Evolutionary conservation across 2,888 invertebrate species (phyloP).

Genomic region (Xanthorhoe spadicearia): DNA sequence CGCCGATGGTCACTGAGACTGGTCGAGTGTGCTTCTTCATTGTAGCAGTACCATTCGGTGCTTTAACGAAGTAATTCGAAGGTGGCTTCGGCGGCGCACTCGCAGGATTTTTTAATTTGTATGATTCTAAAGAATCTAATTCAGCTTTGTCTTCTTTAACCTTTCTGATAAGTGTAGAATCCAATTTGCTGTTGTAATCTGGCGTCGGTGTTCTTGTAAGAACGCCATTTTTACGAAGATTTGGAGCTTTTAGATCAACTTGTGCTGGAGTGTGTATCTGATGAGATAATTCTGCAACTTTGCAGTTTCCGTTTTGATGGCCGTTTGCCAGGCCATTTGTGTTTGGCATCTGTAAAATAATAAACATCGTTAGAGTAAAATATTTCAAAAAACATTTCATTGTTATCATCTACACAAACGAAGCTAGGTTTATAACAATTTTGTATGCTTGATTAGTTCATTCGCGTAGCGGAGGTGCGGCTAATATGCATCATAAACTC

Average conservation of each 20-base stretch:
- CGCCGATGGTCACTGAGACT: constrained; percentile 89
- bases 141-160: constrained; percentile 86
- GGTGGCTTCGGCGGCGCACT: constrained; percentile 87
- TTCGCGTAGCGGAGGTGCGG: constrained; percentile 22
- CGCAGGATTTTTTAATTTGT: constrained; percentile 87
- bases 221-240: constrained; percentile 67
- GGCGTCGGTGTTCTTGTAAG: constrained; percentile 73
- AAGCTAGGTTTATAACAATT: constrained; percentile 19
- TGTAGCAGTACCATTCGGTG: constrained; percentile 82
- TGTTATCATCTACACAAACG: constrained; percentile 3
- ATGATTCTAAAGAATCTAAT: constrained; percentile 91
- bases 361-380: neutral
- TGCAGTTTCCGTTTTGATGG: constrained; percentile 64
- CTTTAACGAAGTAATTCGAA: constrained; percentile 87
- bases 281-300: constrained; percentile 33
- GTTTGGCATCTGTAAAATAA: constrained; percentile 68
- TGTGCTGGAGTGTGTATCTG: constrained; percentile 28
- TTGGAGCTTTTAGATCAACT: constrained; percentile 58
- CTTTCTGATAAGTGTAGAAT: constrained; percentile 55
- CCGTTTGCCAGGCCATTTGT: constrained; percentile 67
- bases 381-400: neutral
- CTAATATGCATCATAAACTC: constrained; percentile 15
- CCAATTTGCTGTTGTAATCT: constrained; percentile 72
- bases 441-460: constrained; percentile 33
- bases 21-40: constrained; percentile 85